These are phyloP conservation scores for Nymphalis io DNA, from an alignment of 1,140 invertebrate genomes.

Conservation along the genomic window DNA sequence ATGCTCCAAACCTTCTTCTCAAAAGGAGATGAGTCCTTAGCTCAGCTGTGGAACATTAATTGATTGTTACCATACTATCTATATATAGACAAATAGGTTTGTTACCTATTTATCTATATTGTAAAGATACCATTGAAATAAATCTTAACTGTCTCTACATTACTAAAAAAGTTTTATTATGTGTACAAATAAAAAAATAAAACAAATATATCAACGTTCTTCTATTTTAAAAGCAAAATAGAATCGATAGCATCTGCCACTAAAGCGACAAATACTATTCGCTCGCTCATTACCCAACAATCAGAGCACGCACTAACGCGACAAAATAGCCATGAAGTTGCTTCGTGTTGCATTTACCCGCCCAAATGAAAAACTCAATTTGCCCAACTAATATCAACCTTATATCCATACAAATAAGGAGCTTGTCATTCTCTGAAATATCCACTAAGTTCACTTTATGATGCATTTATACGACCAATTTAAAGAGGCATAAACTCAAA, in stretches of 20 bases:
- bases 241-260: slow-evolving; percentile 29
- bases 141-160: not conserved
- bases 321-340: slow-evolving; percentile 50
- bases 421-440: slow-evolving; percentile 8
- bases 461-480: slow-evolving; percentile 37
- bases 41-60: too few relatives aligned
- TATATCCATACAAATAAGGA: slow-evolving; percentile 27
- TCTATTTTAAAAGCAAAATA: slow-evolving; percentile 3
- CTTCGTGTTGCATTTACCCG: slow-evolving; percentile 45
- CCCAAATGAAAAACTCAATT: slow-evolving; percentile 2
- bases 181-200: not conserved
- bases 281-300: slow-evolving; percentile 48
- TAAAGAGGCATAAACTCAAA: slow-evolving; percentile 6
- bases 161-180: not conserved
- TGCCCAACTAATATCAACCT: slow-evolving; percentile 17
- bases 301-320: slow-evolving; percentile 46
- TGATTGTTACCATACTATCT: too few relatives aligned
- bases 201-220: too few relatives aligned
- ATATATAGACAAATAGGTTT: too few relatives aligned
- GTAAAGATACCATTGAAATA: not conserved
- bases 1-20: too few relatives aligned
- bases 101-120: too few relatives aligned
- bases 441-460: slow-evolving; percentile 34
- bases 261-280: slow-evolving; percentile 45
- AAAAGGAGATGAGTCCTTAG: too few relatives aligned